A percentile compares a stretch with the other conserved stretches of the same genome.
Conservation (phyloP, 2,888 invertebrate species). For the Platynereis dumerilii region DNA sequence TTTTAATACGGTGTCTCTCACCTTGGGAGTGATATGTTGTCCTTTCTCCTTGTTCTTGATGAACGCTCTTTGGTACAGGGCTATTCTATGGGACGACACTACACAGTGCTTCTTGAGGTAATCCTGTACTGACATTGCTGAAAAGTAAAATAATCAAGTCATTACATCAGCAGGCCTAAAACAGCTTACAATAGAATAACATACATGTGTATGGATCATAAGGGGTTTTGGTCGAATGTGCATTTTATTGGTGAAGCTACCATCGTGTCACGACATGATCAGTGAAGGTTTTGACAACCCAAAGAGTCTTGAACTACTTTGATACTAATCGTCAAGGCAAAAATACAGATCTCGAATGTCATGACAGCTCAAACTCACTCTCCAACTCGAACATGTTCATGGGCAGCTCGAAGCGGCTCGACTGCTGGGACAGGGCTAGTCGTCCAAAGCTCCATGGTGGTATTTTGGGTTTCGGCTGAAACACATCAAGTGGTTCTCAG, state of each 20-base stretch:
- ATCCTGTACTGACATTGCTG: conserved; percentile 53
- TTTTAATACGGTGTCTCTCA: no score
- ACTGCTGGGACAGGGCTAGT: conserved; percentile 55
- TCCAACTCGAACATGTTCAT: conserved; percentile 59
- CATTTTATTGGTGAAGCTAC: no score
- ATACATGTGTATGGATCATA: background rate
- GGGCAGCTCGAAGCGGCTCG: conserved; percentile 59
- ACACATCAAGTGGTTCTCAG: background rate
- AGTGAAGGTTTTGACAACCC: no score
- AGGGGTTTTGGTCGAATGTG: no score
- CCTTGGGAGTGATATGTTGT: conserved; percentile 44
- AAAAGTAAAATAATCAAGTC: conserved; percentile 21
- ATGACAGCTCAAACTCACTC: no score
- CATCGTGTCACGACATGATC: no score
- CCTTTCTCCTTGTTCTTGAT: conserved; percentile 48
- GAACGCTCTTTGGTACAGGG: conserved; percentile 55
- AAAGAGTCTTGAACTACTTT: no score
- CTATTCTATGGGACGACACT: conserved; percentile 48
- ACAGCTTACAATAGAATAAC: no score
- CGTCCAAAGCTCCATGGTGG: conserved; percentile 48
- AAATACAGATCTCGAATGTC: no score
- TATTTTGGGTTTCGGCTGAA: conserved; percentile 17
- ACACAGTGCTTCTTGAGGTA: conserved; percentile 55
- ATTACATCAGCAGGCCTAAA: background rate
- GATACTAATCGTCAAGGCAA: no score